These are phyloP conservation scores for Margarornis squamiger DNA, from an alignment of 2,797 vertebrate species.

Conservation along the genomic window DNA sequence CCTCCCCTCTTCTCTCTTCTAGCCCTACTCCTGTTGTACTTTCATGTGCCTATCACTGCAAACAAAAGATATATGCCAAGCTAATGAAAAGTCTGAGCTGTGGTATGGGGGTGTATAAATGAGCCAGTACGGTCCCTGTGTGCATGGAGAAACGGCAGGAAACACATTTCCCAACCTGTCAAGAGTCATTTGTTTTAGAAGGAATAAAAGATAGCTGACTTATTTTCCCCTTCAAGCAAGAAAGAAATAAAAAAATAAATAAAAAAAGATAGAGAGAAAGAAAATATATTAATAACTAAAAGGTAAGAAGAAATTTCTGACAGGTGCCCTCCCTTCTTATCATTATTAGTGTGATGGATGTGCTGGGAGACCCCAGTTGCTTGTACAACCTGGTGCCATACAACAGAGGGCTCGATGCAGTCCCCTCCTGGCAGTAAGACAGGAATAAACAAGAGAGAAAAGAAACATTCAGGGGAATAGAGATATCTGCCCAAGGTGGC, in stretches of 20 bases:
- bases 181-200: conserved; percentile 28
- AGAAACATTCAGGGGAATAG: background rate
- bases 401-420: background rate
- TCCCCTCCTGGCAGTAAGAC: background rate
- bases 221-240: conserved; percentile 4
- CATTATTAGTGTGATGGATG: background rate
- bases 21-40: background rate
- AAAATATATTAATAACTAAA: conserved; percentile 14
- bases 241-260: background rate
- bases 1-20: background rate
- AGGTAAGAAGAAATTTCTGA: conserved; percentile 4
- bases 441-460: background rate
- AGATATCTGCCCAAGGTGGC: background rate
- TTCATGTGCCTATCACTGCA: conserved; percentile 14
- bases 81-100: conserved; percentile 22
- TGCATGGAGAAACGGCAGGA: background rate
- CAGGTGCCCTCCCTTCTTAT: background rate
- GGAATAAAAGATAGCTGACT: conserved; percentile 4
- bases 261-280: background rate
- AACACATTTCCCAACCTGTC: conserved; percentile 29
- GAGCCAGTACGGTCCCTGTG: background rate
- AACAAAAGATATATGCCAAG: background rate
- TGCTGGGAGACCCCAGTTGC: background rate
- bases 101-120: background rate
- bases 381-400: background rate